Conservation (phyloP, 2,113 vertebrate species). For the Petaurus breviceps region DNA sequence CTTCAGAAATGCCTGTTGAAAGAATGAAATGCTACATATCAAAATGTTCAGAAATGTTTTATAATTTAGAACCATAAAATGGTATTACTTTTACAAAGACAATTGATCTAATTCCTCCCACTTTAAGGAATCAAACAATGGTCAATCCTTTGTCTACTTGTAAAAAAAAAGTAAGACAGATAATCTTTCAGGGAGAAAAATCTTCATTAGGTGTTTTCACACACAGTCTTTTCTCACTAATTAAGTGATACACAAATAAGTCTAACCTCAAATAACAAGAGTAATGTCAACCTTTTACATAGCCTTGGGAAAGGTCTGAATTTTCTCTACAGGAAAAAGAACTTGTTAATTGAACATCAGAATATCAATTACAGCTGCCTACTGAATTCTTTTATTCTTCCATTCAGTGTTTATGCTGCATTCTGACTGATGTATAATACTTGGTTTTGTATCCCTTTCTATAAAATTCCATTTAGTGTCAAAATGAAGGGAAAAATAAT, state of each 20-base stretch:
- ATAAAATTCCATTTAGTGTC: background rate
- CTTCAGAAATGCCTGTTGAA: background rate
- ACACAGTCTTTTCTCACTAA: background rate
- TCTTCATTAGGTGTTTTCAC: background rate
- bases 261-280: background rate
- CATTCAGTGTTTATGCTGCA: background rate
- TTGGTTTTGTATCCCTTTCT: background rate
- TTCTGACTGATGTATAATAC: constrained; percentile 1
- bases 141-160: background rate
- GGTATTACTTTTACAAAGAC: background rate
- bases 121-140: background rate
- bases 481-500: background rate
- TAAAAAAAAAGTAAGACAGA: background rate
- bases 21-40: background rate
- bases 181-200: background rate
- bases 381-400: constrained; percentile 12
- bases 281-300: background rate
- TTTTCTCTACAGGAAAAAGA: background rate
- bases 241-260: background rate
- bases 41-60: background rate
- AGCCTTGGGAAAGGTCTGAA: background rate
- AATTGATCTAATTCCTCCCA: background rate
- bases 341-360: constrained; percentile 4
- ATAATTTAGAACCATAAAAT: background rate
- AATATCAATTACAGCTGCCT: background rate